phyloP scores from a whole-genome alignment of 2,113 vertebrate genomes.

The Hippoglossus stenolepis region DNA sequence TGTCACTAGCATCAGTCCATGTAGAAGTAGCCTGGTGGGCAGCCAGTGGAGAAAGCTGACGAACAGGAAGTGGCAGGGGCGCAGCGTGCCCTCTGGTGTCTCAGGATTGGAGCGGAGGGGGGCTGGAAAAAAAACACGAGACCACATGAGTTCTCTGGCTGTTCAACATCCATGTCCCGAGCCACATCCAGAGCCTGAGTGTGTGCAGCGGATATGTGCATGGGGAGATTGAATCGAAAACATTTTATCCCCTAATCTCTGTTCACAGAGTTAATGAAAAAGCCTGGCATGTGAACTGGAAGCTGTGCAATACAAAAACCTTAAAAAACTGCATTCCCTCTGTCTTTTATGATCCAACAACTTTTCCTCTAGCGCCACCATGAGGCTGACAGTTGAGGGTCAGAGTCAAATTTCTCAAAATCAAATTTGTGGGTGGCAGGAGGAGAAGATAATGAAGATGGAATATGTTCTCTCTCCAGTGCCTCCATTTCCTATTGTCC shows the following conservation, averaged over 20 bases:
- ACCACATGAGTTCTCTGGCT: conserved; percentile 28
- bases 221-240: conserved; percentile 41
- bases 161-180: conserved; percentile 11
- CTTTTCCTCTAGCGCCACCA: not conserved
- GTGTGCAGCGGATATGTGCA: conserved; percentile 1
- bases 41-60: conserved; percentile 67
- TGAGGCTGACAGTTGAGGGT: not conserved
- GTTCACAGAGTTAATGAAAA: conserved; percentile 19
- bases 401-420: not conserved
- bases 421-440: conserved; percentile 9
- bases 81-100: conserved; percentile 54
- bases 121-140: conserved; percentile 6
- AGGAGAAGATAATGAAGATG: conserved; percentile 5
- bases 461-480: not conserved
- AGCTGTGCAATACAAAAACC: conserved; percentile 12
- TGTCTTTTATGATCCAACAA: not conserved
- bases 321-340: not conserved
- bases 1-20: conserved; percentile 41
- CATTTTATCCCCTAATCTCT: conserved; percentile 32
- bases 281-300: conserved; percentile 3
- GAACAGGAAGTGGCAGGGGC: conserved; percentile 76
- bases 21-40: conserved; percentile 49
- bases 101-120: conserved; percentile 25
- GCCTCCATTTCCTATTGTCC: not conserved
- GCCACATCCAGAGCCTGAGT: not conserved